A percentile compares a stretch with the other conserved stretches of the same genome.
phyloP scores from a whole-genome alignment of 1,140 invertebrate genomes.

The Battus philenor region DNA sequence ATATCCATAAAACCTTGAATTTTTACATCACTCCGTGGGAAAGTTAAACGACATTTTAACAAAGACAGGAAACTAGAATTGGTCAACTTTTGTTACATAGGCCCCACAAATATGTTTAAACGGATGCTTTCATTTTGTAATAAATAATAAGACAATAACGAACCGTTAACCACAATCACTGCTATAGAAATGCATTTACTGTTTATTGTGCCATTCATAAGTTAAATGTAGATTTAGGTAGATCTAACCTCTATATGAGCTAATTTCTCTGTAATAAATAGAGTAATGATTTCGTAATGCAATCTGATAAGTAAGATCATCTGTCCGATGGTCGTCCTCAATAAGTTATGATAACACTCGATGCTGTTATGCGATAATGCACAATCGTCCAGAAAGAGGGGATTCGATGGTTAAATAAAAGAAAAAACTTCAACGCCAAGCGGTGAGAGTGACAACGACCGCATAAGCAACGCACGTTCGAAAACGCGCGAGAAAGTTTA shows the following conservation, averaged over 20 bases:
- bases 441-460: constrained; percentile 62
- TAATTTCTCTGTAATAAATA: not conserved
- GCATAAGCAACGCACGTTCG: constrained; percentile 36
- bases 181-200: too few relatives aligned
- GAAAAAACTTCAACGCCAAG: constrained; percentile 40
- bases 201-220: too few relatives aligned
- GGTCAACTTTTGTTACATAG: too few relatives aligned
- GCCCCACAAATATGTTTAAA: too few relatives aligned
- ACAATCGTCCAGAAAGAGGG: constrained; percentile 51
- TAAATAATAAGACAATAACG: too few relatives aligned
- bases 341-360: constrained; percentile 50
- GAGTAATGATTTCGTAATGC: constrained; percentile 13
- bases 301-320: constrained; percentile 15
- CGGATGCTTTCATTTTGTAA: too few relatives aligned
- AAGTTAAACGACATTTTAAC: too few relatives aligned
- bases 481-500: constrained; percentile 48
- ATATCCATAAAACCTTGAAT: too few relatives aligned
- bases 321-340: constrained; percentile 29
- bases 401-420: constrained; percentile 65
- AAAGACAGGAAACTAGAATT: too few relatives aligned
- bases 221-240: not conserved
- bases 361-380: constrained; percentile 55
- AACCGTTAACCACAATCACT: too few relatives aligned
- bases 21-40: too few relatives aligned
- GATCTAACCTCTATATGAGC: not conserved